A percentile compares a stretch with the other conserved stretches of the same genome.
phyloP scores from a whole-genome alignment of 2,797 vertebrate species.

The Platalea minor region DNA sequence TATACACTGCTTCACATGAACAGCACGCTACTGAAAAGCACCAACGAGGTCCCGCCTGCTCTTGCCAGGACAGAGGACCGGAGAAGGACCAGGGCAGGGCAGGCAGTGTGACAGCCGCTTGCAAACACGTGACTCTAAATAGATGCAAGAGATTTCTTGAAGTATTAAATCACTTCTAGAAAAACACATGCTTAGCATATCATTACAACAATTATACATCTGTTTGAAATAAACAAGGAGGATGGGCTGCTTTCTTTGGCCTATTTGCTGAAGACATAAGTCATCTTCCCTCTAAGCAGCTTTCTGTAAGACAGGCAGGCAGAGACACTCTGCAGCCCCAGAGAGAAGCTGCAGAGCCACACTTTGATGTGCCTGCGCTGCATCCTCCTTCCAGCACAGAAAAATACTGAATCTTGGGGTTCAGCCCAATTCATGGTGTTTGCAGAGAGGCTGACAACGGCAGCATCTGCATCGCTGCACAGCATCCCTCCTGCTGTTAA shows the following conservation, averaged over 20 bases:
- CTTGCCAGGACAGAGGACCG: background rate
- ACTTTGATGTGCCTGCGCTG: background rate
- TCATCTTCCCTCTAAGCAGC: background rate
- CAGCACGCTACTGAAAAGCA: background rate
- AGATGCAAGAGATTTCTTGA: background rate
- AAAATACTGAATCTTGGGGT: background rate
- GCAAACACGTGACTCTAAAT: background rate
- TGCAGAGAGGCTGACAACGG: background rate
- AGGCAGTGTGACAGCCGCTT: background rate
- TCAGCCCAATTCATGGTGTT: background rate
- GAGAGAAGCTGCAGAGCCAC: background rate
- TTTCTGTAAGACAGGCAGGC: background rate
- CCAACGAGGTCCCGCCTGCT: background rate
- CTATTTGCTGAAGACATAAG: background rate
- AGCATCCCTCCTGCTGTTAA: background rate
- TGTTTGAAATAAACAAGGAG: constrained; percentile 52
- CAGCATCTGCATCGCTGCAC: background rate
- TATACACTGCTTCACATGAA: background rate
- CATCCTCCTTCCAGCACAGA: background rate
- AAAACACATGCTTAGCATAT: constrained; percentile 43
- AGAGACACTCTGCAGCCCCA: background rate
- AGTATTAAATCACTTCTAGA: constrained; percentile 42
- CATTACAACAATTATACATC: constrained; percentile 55
- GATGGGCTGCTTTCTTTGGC: constrained; percentile 6
- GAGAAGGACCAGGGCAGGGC: background rate